These are phyloP conservation scores for Stomatorhinus ivindoensis DNA, from an alignment of 2,113 vertebrate species.

Conservation along the genomic window DNA sequence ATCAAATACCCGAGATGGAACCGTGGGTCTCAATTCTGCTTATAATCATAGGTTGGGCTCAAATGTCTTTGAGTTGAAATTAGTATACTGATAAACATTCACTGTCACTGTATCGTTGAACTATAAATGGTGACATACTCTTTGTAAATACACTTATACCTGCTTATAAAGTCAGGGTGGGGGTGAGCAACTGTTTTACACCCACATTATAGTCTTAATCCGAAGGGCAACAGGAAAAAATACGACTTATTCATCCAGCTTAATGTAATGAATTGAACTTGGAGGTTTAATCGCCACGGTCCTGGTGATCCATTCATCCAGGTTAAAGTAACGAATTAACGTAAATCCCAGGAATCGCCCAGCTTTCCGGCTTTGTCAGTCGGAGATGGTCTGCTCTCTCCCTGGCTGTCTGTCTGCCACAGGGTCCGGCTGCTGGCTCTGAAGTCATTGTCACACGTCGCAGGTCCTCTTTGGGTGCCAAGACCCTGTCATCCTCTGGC, in stretches of 20 bases:
- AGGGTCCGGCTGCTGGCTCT: neutral
- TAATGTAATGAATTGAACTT: neutral
- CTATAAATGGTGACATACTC: neutral
- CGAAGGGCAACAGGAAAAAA: neutral
- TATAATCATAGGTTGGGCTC: neutral
- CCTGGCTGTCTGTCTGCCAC: neutral
- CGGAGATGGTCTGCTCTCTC: neutral
- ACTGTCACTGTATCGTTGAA: neutral
- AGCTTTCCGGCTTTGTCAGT: neutral
- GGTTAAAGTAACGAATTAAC: neutral
- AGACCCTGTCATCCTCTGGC: neutral
- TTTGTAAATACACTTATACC: neutral
- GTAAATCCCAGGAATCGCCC: neutral
- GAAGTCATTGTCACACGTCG: neutral
- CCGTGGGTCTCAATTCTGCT: neutral
- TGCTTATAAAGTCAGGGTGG: neutral
- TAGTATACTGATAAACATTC: neutral
- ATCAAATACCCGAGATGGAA: neutral
- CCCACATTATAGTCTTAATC: neutral
- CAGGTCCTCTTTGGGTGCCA: neutral
- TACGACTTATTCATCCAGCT: neutral
- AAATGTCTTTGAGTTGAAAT: neutral
- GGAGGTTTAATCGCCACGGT: neutral
- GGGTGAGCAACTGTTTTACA: neutral
- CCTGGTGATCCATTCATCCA: neutral